Percentiles rank a stretch among this genome's conserved stretches.
Evolutionary conservation across 2,797 vertebrate genomes (phyloP).

Genomic region (Pteronotus mesoamericanus): DNA sequence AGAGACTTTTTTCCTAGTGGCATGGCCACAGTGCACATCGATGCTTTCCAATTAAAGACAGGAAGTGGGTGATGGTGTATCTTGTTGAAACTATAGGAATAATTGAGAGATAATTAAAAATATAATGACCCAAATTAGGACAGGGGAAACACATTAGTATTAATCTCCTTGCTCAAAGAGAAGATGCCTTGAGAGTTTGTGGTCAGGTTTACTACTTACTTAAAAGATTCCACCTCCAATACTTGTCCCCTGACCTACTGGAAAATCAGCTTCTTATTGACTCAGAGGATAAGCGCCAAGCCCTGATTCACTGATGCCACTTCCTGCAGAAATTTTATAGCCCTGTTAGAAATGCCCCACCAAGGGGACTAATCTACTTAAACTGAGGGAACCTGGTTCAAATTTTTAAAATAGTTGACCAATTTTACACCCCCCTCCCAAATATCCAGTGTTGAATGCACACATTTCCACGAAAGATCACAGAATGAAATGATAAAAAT

Average conservation of each 20-base stretch:
- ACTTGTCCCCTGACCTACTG: neutral
- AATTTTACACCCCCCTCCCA: neutral
- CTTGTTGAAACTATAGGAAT: neutral
- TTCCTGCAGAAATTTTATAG: neutral
- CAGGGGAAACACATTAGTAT: neutral
- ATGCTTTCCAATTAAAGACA: neutral
- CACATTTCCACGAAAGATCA: neutral
- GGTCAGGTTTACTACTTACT: neutral
- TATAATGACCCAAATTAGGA: neutral
- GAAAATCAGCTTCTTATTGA: neutral
- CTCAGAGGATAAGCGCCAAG: neutral
- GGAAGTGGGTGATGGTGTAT: neutral
- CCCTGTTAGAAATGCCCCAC: neutral
- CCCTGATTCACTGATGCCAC: neutral
- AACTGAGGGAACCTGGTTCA: neutral
- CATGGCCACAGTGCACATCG: neutral
- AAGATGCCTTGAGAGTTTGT: neutral
- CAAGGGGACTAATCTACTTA: too few species aligned
- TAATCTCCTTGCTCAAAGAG: neutral
- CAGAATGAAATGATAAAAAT: rapidly evolving
- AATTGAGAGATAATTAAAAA: neutral
- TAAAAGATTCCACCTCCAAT: too few species aligned
- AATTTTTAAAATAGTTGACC: neutral
- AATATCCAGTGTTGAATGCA: neutral
- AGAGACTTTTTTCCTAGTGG: neutral